Conservation (phyloP, 2,797 vertebrate genomes). For the Adelosebastes latens region DNA sequence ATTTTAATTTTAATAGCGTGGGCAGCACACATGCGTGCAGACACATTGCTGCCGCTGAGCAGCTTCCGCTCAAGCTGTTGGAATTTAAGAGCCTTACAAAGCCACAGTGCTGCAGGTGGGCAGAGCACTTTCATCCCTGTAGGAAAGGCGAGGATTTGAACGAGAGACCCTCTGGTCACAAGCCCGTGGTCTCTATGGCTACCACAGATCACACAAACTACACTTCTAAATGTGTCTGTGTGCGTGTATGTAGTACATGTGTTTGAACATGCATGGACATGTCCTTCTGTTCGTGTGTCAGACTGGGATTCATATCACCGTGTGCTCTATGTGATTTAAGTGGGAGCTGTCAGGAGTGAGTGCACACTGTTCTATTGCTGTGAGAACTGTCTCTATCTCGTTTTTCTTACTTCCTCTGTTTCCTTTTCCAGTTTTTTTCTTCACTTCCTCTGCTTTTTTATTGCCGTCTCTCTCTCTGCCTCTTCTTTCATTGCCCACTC, state of each 20-base stretch:
- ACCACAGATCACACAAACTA: constrained; percentile 7
- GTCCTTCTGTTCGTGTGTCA: constrained; percentile 18
- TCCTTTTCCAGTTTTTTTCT: not conserved
- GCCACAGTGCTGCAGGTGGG: constrained; percentile 24
- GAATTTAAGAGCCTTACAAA: constrained; percentile 25
- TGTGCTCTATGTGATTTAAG: constrained; percentile 17
- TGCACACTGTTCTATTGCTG: not conserved
- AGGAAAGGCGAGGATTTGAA: constrained; percentile 28
- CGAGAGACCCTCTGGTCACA: not conserved
- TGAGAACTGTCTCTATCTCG: not conserved
- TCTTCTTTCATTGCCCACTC: not conserved
- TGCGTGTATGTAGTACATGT: constrained; percentile 5
- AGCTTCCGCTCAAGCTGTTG: constrained; percentile 16
- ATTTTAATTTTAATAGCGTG: constrained; percentile 26
- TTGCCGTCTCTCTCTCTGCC: not conserved
- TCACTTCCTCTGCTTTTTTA: not conserved
- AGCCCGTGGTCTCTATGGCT: constrained; percentile 17
- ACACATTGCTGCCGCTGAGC: not conserved
- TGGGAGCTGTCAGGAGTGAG: constrained; percentile 17
- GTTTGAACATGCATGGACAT: constrained; percentile 15
- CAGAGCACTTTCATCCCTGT: constrained; percentile 20
- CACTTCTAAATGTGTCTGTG: not conserved
- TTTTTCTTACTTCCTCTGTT: not conserved
- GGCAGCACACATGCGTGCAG: not conserved
- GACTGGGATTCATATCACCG: constrained; percentile 12